These are phyloP conservation scores for Gandaritis pyraliata DNA, from an alignment of 2,888 invertebrate species.

Conservation along the genomic window DNA sequence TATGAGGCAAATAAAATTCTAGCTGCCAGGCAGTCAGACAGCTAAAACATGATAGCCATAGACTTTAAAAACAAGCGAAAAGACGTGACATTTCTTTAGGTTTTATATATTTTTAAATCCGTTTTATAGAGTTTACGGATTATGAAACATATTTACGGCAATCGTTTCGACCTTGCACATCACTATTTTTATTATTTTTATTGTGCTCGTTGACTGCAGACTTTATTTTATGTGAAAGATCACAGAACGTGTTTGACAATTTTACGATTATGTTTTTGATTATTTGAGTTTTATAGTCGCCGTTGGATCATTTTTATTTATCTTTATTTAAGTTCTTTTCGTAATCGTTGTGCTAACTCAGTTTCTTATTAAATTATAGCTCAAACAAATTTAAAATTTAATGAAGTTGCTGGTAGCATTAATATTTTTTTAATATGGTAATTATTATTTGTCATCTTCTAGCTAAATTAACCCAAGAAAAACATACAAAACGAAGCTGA, in stretches of 20 bases:
- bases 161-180: slow-evolving; percentile 41
- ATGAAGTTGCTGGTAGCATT: not conserved
- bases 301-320: slow-evolving; percentile 35
- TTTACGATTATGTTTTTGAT: slow-evolving; percentile 41
- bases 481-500: not conserved
- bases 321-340: slow-evolving; percentile 36
- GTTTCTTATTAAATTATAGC: slow-evolving; percentile 23
- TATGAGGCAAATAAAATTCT: not conserved
- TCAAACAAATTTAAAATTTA: slow-evolving; percentile 4
- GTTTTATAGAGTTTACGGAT: slow-evolving; percentile 47
- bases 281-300: slow-evolving; percentile 31
- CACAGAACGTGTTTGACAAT: slow-evolving; percentile 40
- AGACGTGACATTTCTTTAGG: slow-evolving; percentile 11
- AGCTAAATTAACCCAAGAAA: too few species aligned
- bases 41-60: not conserved
- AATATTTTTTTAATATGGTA: not conserved
- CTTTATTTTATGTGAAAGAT: slow-evolving; percentile 42
- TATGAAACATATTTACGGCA: slow-evolving; percentile 42
- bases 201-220: slow-evolving; percentile 37
- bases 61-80: slow-evolving; percentile 46
- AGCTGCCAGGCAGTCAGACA: slow-evolving; percentile 1
- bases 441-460: not conserved
- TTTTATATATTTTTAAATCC: slow-evolving; percentile 33
- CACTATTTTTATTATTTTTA: slow-evolving; percentile 42
- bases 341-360: slow-evolving; percentile 31